Percentiles rank a stretch among this genome's conserved stretches.
These are phyloP conservation scores for Lithophane socia DNA, from an alignment of 2,888 invertebrate species.

Conservation along the genomic window DNA sequence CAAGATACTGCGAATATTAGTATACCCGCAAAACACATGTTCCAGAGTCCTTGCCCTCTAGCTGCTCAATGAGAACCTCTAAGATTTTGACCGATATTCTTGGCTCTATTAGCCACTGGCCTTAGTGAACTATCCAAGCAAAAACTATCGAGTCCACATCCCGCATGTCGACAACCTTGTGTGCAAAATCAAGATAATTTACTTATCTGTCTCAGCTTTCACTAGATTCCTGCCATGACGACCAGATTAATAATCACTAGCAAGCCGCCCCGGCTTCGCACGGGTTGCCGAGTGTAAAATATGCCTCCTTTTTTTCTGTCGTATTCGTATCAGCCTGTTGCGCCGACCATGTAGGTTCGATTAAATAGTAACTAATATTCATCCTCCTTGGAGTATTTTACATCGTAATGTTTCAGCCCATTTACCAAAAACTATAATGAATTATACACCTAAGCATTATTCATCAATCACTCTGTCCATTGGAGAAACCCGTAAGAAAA, in stretches of 20 bases:
- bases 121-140: background rate
- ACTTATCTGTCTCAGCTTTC: background rate
- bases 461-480: no score
- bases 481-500: no score
- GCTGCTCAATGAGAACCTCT: background rate
- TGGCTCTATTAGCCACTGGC: background rate
- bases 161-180: background rate
- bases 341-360: no score
- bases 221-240: background rate
- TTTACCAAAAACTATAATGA: no score
- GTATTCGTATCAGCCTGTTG: no score
- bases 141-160: background rate
- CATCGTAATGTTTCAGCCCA: no score
- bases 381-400: no score
- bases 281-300: no score
- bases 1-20: background rate
- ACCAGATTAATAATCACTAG: background rate
- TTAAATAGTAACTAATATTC: no score
- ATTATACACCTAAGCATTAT: no score
- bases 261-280: no score
- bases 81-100: background rate
- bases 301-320: no score
- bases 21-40: background rate
- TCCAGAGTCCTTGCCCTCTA: background rate
- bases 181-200: slow-evolving; percentile 16